phyloP scores from a whole-genome alignment of 2,113 vertebrate species.

The Anolis sagrei region DNA sequence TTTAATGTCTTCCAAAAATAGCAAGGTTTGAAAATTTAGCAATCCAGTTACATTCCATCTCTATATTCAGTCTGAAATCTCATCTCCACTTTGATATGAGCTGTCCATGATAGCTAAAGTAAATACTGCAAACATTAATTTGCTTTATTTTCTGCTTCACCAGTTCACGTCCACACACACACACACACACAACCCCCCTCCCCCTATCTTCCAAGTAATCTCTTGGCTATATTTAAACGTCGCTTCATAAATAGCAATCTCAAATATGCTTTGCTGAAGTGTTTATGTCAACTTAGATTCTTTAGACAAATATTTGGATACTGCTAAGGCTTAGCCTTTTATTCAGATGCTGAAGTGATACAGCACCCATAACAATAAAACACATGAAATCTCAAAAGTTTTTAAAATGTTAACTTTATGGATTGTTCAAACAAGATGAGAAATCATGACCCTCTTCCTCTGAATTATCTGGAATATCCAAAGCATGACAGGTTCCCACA shows the following conservation, averaged over 20 bases:
- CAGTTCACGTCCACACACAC: neutral
- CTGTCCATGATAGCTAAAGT: neutral
- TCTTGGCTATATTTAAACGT: neutral
- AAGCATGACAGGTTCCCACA: no score
- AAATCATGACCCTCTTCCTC: no score
- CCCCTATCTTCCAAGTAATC: neutral
- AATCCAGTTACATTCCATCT: neutral
- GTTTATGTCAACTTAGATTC: neutral
- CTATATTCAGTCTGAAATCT: neutral
- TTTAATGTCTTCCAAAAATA: neutral
- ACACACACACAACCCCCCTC: neutral
- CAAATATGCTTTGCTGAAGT: neutral
- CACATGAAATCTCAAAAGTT: no score
- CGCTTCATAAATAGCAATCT: neutral
- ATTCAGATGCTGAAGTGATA: neutral
- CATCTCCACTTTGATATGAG: neutral
- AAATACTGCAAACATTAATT: slow-evolving; percentile 3
- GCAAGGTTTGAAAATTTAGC: slow-evolving; percentile 1
- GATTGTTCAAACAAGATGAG: no score
- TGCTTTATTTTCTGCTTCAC: slow-evolving; percentile 14
- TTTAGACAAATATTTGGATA: neutral
- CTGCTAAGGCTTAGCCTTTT: neutral
- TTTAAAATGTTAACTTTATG: neutral
- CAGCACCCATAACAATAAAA: neutral
- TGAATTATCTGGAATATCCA: no score